Evolutionary conservation across 2,113 vertebrate genomes (phyloP).

Genomic region (Toxotes chatareus): DNA sequence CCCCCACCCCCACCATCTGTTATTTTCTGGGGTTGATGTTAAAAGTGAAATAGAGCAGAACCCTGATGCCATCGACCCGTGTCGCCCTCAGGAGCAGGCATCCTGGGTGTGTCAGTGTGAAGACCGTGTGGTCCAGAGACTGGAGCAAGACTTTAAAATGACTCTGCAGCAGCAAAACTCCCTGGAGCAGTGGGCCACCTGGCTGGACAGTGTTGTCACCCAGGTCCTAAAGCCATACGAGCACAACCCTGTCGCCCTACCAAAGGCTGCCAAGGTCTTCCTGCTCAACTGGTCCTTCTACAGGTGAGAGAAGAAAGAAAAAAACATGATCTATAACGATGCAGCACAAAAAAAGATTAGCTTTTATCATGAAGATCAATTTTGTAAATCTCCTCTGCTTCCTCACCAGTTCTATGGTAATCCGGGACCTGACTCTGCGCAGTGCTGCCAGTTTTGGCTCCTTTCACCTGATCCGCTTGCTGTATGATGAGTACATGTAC

Average conservation of each 20-base stretch:
- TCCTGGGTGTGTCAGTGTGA: conserved; percentile 96
- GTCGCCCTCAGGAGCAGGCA: conserved; percentile 88
- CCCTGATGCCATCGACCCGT: neutral
- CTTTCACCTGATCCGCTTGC: conserved; percentile 92
- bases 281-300: conserved; percentile 97
- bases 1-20: neutral
- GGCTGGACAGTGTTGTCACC: conserved; percentile 91
- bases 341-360: neutral
- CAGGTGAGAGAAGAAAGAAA: conserved; percentile 79
- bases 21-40: neutral
- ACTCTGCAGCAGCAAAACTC: conserved; percentile 95
- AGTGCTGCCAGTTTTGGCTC: conserved; percentile 94
- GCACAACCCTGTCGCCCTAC: conserved; percentile 85
- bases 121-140: conserved; percentile 88
- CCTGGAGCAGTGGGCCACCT: conserved; percentile 92
- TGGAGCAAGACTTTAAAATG: conserved; percentile 93
- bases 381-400: neutral
- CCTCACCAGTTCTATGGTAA: conserved; percentile 91
- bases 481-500: conserved; percentile 96
- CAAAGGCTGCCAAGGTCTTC: conserved; percentile 92
- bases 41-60: neutral
- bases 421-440: conserved; percentile 92
- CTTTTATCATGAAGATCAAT: neutral
- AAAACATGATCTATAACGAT: neutral
- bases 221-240: conserved; percentile 92